Percentiles rank a stretch among this genome's conserved stretches.
Conservation (phyloP, 2,797 vertebrate genomes). For the Smutsia temminckii region DNA sequence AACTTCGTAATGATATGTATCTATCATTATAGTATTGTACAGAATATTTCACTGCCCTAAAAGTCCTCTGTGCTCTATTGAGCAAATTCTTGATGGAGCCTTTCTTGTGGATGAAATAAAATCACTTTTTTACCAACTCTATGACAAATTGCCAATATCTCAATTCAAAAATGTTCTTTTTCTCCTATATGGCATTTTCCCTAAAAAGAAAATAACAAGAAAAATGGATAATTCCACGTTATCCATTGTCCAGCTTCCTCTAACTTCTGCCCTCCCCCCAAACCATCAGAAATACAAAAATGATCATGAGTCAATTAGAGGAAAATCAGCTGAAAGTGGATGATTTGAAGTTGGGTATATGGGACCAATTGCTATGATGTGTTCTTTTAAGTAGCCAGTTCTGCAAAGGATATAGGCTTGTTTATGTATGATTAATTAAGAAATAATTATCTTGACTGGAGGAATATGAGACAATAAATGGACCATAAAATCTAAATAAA, state of each 20-base stretch:
- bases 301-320: slow-evolving; percentile 39
- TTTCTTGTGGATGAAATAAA: slow-evolving; percentile 69
- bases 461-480: slow-evolving; percentile 82
- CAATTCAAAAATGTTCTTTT: neutral
- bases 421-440: slow-evolving; percentile 83
- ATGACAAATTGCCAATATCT: slow-evolving; percentile 77
- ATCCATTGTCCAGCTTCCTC: neutral
- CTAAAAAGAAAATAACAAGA: slow-evolving; percentile 57
- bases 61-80: neutral
- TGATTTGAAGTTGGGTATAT: slow-evolving; percentile 59
- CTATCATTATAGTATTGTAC: neutral
- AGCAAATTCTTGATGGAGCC: slow-evolving; percentile 58
- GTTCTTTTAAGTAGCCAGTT: slow-evolving; percentile 70
- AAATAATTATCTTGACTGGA: slow-evolving; percentile 81
- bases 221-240: slow-evolving; percentile 50
- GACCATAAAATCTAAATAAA: slow-evolving; percentile 82
- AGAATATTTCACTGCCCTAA: neutral
- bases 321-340: slow-evolving; percentile 41
- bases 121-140: slow-evolving; percentile 75
- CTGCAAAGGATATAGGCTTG: slow-evolving; percentile 72
- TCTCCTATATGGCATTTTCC: slow-evolving; percentile 61
- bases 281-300: slow-evolving; percentile 52
- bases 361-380: slow-evolving; percentile 70
- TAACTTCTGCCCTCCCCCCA: neutral
- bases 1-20: neutral